Evolutionary conservation across 2,797 vertebrate genomes (phyloP).

Genomic region (Corythornis leucogaster): DNA sequence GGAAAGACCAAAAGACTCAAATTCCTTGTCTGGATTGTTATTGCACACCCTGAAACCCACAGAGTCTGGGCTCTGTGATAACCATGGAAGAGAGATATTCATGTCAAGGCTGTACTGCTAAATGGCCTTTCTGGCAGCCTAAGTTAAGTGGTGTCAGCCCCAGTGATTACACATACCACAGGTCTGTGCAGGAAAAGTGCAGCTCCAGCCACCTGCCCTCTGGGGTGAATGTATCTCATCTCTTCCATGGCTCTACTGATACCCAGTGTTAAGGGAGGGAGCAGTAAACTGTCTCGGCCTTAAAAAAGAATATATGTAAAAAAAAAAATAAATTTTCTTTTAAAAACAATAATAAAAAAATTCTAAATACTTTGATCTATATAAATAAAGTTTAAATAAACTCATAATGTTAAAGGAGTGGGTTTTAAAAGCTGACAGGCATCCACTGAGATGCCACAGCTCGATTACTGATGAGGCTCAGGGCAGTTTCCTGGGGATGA

Average conservation of each 20-base stretch:
- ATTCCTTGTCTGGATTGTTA: neutral
- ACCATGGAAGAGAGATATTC: neutral
- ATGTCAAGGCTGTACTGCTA: neutral
- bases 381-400: neutral
- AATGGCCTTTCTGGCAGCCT: neutral
- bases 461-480: neutral
- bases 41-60: neutral
- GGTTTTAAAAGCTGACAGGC: neutral
- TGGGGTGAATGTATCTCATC: neutral
- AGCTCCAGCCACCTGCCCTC: neutral
- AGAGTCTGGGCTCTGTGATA: neutral
- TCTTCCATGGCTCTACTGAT: neutral
- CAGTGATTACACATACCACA: neutral
- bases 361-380: neutral
- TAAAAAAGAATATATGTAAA: neutral
- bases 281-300: neutral
- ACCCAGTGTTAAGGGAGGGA: neutral
- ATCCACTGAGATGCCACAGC: neutral
- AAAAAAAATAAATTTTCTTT: no score
- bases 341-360: neutral
- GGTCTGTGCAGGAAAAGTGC: neutral
- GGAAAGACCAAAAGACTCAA: neutral
- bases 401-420: neutral
- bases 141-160: neutral
- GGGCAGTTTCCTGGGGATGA: neutral